Evolutionary conservation across 2,888 invertebrate genomes (phyloP).

Genomic region (Icerya purchasi): DNA sequence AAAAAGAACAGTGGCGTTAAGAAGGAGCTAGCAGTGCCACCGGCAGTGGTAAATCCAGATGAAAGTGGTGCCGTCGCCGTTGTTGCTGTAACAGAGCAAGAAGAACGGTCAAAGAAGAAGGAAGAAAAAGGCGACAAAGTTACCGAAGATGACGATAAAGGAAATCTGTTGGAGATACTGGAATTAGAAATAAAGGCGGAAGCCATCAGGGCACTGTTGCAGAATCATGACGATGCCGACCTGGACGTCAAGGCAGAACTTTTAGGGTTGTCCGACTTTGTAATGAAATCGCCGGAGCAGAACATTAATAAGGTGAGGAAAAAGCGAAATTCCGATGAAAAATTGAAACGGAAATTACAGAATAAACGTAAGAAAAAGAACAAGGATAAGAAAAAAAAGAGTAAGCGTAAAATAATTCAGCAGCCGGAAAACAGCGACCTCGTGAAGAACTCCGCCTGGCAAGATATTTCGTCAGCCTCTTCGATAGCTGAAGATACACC

Average conservation of each 20-base stretch:
- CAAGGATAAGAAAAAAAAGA: neutral
- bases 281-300: neutral
- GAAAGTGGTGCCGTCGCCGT: too few species aligned
- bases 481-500: neutral
- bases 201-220: constrained; percentile 31
- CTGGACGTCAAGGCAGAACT: neutral
- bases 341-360: neutral
- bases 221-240: constrained; percentile 7
- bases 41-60: too few species aligned
- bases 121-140: too few species aligned
- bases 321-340: neutral
- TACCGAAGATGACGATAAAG: constrained; percentile 11
- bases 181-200: constrained; percentile 36
- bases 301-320: neutral
- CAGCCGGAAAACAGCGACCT: neutral
- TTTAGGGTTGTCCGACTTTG: neutral
- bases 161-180: constrained; percentile 30
- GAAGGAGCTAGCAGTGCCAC: too few species aligned
- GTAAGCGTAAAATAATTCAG: neutral
- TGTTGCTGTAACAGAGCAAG: too few species aligned
- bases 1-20: too few species aligned
- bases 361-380: neutral
- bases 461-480: neutral
- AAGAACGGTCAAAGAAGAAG: too few species aligned
- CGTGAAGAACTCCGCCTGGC: neutral